Evolutionary conservation across 2,113 vertebrate species (phyloP).

Genomic region (Hipposideros armiger): DNA sequence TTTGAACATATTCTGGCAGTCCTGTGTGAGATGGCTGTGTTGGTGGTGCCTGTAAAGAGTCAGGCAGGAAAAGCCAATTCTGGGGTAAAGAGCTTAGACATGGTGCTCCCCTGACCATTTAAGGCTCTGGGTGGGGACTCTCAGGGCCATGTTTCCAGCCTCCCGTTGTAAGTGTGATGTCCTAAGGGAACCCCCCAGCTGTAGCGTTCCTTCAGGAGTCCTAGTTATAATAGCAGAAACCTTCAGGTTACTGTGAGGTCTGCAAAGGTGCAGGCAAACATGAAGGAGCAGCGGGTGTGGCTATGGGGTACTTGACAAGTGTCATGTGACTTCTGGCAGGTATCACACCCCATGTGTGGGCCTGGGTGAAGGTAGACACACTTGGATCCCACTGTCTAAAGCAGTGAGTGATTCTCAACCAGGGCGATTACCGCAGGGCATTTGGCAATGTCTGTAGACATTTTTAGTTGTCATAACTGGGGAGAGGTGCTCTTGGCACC

Average conservation of each 20-base stretch:
- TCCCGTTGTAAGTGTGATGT: background rate
- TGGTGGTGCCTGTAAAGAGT: background rate
- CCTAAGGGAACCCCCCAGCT: background rate
- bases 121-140: background rate
- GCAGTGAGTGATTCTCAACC: background rate
- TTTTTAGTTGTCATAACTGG: background rate
- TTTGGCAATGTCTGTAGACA: background rate
- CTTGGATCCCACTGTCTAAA: no score
- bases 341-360: accelerated
- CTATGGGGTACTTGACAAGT: background rate
- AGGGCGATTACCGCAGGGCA: accelerated
- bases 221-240: background rate
- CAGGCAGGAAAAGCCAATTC: background rate
- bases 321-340: background rate
- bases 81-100: background rate
- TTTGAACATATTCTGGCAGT: background rate
- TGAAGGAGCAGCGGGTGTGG: accelerated
- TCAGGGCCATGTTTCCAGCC: background rate
- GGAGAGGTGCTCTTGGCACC: background rate
- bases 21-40: background rate
- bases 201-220: background rate
- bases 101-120: background rate
- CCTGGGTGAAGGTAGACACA: background rate
- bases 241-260: background rate
- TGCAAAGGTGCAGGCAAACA: accelerated